Base-by-base conservation (phyloP, 1,140 invertebrate genomes). In the Bombyx mandarina region DNA sequence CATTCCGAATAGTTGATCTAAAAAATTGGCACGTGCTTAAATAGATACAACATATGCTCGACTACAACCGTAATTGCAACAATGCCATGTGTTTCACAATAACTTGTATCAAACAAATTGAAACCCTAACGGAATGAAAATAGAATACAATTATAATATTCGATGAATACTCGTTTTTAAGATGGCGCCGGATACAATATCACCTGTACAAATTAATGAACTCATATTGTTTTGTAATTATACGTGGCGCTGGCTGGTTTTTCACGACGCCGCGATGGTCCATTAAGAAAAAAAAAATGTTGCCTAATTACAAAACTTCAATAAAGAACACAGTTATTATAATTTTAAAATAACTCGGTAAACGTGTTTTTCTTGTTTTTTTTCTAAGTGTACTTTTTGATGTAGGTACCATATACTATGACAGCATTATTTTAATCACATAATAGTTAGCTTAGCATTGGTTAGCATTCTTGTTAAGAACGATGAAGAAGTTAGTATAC, bases 41-140 rank as follows among this genome's bases (percentile, higher is more conserved):
- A 51, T 18, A n/a, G 53, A 63, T 59, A 59, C 62, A 67, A 58
- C 75, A 77, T 75, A 67, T 78, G 75, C 69, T 35, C 69, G 67
- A 77, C 67, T 69, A 77, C 26, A 1, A 35, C 1, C 10, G 50
- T 75, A 75, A 73, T 67, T 63, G 61, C 60, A 63, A 65, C 53
- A 45, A 56, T 58, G 62, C 54, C 67, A 68, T 70, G 65, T 71
- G 73, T 61, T 66, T 50, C 47, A 49, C 49, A 43, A 49, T 18
- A 45, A 35, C 10, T 22, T 50, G 35, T 52, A 74, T 0, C 10
- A 35, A 9, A 2, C 7, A 8, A 35, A 42, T 42, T 51, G 48
- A 35, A 51, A 8, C 50, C 50, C 7, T 51, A 35, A 51, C 5
- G 1, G 8, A 10, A 3, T 8, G 26, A 35, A 3, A 35, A 35